Percentiles rank a stretch among this genome's conserved stretches.
Evolutionary conservation across 2,888 invertebrate genomes (phyloP).

Genomic region (Dicyrtomina minuta): DNA sequence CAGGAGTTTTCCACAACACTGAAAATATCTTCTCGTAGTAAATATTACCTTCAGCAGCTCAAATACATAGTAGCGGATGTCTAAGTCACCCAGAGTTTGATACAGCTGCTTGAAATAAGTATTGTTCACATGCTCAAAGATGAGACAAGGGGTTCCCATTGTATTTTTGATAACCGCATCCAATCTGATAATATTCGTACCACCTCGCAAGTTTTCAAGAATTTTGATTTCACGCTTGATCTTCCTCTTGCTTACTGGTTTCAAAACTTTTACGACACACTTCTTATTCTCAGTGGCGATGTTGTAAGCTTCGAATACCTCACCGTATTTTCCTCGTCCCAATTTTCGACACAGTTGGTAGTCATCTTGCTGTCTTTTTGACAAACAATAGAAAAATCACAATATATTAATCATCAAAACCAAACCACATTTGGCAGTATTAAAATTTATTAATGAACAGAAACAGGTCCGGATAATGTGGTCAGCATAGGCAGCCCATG

Average conservation of each 20-base stretch:
- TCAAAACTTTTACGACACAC: conserved; percentile 99
- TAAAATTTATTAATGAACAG: too few species aligned
- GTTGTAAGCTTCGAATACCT: conserved; percentile 99
- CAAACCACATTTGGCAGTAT: background rate
- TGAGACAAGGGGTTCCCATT: conserved; percentile 92
- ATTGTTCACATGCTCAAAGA: conserved; percentile 99
- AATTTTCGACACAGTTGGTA: conserved; percentile 98
- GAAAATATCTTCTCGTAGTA: too few species aligned
- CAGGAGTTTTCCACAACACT: too few species aligned
- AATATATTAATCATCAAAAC: background rate
- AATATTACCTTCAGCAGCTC: conserved; percentile 83
- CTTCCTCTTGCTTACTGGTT: conserved; percentile 99
- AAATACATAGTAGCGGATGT: conserved; percentile 98
- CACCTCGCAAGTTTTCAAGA: conserved; percentile 97
- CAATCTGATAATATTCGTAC: conserved; percentile 97
- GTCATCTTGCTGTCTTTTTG: conserved; percentile 85
- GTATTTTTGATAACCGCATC: conserved; percentile 99
- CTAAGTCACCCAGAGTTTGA: conserved; percentile 98
- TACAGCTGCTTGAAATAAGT: conserved; percentile 99
- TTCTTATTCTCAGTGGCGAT: conserved; percentile 97
- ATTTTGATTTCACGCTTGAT: conserved; percentile 99
- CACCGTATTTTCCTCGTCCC: conserved; percentile 99
- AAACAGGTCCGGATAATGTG: too few species aligned
- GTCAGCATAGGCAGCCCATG: too few species aligned
- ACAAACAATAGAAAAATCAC: background rate